Percentiles rank a stretch among this genome's conserved stretches.
phyloP scores from a whole-genome alignment of 2,797 vertebrate genomes.

The Dryobates pubescens region DNA sequence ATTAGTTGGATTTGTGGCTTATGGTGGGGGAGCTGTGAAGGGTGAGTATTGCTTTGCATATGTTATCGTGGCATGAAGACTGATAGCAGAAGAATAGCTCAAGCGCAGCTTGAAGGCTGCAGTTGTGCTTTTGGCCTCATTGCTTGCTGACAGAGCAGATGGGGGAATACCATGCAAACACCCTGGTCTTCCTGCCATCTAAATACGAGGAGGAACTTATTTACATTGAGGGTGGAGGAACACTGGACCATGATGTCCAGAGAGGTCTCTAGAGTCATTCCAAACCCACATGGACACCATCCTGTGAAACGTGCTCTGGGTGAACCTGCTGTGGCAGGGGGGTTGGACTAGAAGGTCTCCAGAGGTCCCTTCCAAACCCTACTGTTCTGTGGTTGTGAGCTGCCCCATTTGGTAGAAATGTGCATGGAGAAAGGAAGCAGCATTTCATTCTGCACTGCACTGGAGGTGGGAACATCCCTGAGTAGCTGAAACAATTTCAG shows the following conservation, averaged over 20 bases:
- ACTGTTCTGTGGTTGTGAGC: neutral
- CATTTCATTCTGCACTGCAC: neutral
- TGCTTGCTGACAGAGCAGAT: neutral
- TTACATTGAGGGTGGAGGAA: no score
- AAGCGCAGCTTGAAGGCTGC: neutral
- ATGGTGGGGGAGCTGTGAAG: neutral
- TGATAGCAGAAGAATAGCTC: neutral
- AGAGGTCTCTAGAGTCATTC: no score
- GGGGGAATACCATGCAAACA: neutral
- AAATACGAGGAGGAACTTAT: no score
- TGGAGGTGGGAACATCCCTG: neutral
- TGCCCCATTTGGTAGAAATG: neutral
- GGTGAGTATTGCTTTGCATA: neutral
- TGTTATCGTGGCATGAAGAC: neutral
- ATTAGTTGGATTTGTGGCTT: slow-evolving; percentile 28
- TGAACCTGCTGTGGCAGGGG: no score
- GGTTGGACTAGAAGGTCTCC: no score
- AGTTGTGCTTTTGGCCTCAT: neutral
- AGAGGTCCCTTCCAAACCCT: no score
- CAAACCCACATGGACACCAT: no score
- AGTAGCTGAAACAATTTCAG: neutral
- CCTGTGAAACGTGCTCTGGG: no score
- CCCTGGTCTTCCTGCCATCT: neutral
- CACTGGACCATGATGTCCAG: no score
- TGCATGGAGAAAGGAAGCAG: fast-evolving